phyloP scores from a whole-genome alignment of 2,888 invertebrate genomes.

The Eupithecia subfuscata region DNA sequence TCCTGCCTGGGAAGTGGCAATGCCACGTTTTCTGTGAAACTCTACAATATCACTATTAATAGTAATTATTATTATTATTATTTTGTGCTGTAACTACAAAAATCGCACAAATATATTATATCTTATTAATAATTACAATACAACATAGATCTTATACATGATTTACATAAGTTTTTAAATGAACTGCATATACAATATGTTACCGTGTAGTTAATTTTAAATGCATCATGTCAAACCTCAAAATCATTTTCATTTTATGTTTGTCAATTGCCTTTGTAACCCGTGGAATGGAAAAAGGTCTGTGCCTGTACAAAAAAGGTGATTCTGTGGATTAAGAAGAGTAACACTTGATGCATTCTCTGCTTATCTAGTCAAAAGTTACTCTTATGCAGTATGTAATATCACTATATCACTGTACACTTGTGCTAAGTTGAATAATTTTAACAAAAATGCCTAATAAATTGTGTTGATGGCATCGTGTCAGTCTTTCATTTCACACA shows the following conservation, averaged over 20 bases:
- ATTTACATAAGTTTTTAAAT: conserved; percentile 58
- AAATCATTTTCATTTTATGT: neutral
- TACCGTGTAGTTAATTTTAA: conserved; percentile 45
- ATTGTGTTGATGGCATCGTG: conserved; percentile 67
- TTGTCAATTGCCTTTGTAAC: neutral
- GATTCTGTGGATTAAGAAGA: conserved; percentile 32
- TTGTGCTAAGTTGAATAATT: conserved; percentile 62
- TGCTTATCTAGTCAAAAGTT: conserved; percentile 72
- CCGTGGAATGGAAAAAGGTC: too few relatives aligned
- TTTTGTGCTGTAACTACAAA: conserved; percentile 63
- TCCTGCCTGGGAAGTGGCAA: too few relatives aligned
- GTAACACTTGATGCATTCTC: conserved; percentile 60
- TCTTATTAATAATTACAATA: conserved; percentile 40
- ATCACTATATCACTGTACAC: conserved; percentile 57
- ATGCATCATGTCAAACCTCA: conserved; percentile 42
- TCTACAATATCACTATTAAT: too few relatives aligned
- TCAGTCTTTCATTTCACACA: conserved; percentile 76
- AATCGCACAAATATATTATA: conserved; percentile 41
- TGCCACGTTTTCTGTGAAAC: too few relatives aligned
- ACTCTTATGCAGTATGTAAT: conserved; percentile 59
- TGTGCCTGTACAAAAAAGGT: too few relatives aligned
- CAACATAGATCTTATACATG: conserved; percentile 58
- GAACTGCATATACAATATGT: conserved; percentile 54
- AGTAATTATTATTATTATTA: conserved; percentile 55
- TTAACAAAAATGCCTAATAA: conserved; percentile 68